Evolutionary conservation across 30 jellyfish, hydroid and myxozoan genomes (phyloP).

Genomic region (Aurelia aurita): DNA sequence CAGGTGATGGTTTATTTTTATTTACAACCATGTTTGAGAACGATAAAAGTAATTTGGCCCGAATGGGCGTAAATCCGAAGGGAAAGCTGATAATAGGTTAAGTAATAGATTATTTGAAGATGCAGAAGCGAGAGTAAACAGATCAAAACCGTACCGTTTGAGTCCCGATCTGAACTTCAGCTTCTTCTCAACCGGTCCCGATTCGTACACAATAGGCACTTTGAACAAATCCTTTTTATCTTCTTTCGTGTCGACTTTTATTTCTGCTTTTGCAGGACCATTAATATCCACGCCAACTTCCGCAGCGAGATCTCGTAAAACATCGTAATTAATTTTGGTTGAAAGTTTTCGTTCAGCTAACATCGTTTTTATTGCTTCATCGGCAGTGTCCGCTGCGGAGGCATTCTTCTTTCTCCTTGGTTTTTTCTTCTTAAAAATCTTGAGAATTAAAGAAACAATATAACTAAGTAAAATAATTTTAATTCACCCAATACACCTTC

Average conservation of each 20-base stretch:
- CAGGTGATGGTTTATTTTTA: no score
- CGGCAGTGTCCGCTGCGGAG: conserved; percentile 86
- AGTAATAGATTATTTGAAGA: no score
- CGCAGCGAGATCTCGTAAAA: conserved; percentile 84
- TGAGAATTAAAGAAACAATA: neutral
- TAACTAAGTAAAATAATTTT: neutral
- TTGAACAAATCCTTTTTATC: neutral
- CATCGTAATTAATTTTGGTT: conserved; percentile 90
- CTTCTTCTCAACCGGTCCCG: conserved; percentile 74
- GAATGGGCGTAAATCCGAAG: no score
- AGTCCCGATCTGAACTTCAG: conserved; percentile 47
- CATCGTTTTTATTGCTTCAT: conserved; percentile 93
- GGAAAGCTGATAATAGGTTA: no score
- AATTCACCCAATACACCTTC: neutral
- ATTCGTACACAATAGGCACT: conserved; percentile 54
- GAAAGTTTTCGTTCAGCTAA: conserved; percentile 87
- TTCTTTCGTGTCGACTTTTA: conserved; percentile 41
- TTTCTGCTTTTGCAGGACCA: conserved; percentile 37
- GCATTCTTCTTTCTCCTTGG: conserved; percentile 66
- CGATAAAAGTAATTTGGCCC: no score
- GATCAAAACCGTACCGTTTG: conserved; percentile 31
- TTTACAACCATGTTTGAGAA: no score
- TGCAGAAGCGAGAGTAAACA: neutral
- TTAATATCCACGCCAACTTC: conserved; percentile 56
- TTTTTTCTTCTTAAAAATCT: conserved; percentile 50